These are phyloP conservation scores for Grantiella picta DNA, from an alignment of 2,113 vertebrate genomes.

Conservation along the genomic window DNA sequence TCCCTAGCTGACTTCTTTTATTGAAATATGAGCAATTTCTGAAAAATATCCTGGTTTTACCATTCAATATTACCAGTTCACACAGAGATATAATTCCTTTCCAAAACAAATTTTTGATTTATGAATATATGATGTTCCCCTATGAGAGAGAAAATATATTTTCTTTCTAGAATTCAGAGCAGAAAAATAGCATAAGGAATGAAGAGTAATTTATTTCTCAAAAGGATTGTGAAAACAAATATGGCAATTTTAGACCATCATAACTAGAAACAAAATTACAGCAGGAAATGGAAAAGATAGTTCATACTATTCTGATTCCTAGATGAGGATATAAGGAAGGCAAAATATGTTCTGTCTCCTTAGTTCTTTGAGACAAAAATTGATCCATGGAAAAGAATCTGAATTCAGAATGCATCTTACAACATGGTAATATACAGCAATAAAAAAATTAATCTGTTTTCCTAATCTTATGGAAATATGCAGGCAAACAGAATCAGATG, in stretches of 20 bases:
- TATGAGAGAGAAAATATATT: not conserved
- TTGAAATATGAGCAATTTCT: not conserved
- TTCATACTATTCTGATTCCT: not conserved
- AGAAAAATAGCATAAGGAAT: not conserved
- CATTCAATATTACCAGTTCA: not conserved
- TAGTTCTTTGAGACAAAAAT: not conserved
- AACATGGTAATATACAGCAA: not conserved
- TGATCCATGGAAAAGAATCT: not conserved
- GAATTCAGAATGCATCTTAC: not conserved
- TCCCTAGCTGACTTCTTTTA: not conserved
- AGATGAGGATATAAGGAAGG: not conserved
- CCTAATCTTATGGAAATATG: not conserved
- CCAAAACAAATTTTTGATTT: not conserved
- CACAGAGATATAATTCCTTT: not conserved
- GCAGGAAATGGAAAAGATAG: not conserved
- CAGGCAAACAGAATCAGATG: not conserved
- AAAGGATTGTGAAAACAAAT: not conserved
- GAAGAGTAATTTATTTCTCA: not conserved
- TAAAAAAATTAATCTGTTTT: not conserved
- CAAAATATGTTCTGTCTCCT: not conserved
- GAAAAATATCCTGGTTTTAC: not conserved
- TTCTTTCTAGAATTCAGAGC: not conserved
- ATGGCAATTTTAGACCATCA: not conserved
- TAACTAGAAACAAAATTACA: not conserved
- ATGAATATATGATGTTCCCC: not conserved